These are phyloP conservation scores for Gymnogyps californianus DNA, from an alignment of 2,113 vertebrate species.

Conservation along the genomic window DNA sequence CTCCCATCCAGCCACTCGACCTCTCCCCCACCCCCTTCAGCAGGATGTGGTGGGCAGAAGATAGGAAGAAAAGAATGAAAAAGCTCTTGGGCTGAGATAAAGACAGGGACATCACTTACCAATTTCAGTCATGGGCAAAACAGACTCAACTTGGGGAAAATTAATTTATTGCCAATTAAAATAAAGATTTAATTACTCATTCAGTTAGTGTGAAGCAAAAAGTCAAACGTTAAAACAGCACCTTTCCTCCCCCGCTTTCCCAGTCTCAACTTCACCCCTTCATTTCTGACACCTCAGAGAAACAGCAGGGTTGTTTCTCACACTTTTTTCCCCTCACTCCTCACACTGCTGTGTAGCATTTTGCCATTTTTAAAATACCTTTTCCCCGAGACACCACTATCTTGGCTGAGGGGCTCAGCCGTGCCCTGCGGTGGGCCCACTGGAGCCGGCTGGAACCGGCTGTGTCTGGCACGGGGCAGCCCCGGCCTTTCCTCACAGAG, in stretches of 20 bases:
- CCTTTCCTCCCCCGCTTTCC: background rate
- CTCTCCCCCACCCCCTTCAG: background rate
- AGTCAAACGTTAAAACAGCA: background rate
- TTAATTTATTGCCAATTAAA: background rate
- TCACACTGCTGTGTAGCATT: background rate
- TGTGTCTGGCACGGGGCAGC: too few species aligned
- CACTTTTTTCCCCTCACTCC: background rate
- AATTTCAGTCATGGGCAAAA: background rate
- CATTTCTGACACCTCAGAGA: background rate
- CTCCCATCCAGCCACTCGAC: background rate
- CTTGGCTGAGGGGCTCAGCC: rapidly evolving
- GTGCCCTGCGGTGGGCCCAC: rapidly evolving
- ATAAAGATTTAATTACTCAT: background rate
- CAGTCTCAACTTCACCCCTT: background rate
- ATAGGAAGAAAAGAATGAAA: background rate
- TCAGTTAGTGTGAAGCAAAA: background rate
- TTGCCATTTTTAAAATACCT: background rate
- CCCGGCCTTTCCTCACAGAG: too few species aligned
- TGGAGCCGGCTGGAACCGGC: rapidly evolving
- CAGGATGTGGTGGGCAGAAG: rapidly evolving
- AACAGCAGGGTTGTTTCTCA: background rate
- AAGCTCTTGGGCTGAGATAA: background rate
- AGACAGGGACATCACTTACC: background rate
- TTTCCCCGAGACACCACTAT: rapidly evolving
- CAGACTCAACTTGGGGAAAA: background rate